Conservation (phyloP, 1,140 invertebrate genomes). For the Anagrus nilaparvatae region DNA sequence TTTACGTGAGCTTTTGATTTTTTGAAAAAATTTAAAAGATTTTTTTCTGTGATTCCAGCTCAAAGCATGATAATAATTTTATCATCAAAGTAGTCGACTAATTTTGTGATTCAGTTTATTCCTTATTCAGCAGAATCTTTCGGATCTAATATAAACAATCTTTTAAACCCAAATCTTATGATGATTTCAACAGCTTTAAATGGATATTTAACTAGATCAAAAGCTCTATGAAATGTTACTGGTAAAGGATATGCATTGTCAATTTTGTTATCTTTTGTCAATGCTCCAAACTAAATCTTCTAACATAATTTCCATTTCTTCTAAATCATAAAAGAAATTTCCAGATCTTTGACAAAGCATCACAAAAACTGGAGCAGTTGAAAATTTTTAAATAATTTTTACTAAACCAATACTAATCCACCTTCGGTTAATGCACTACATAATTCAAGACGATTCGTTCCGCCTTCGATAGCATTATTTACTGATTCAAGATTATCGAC, state of each 20-base stretch:
- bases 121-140: slow-evolving; percentile 56
- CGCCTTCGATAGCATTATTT: slow-evolving; percentile 58
- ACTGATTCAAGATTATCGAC: slow-evolving; percentile 76
- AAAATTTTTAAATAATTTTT: slow-evolving; percentile 40
- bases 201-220: slow-evolving; percentile 65
- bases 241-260: slow-evolving; percentile 56
- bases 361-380: slow-evolving; percentile 56
- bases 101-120: slow-evolving; percentile 50
- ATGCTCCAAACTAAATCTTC: slow-evolving; percentile 67
- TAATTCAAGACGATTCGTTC: slow-evolving; percentile 72
- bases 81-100: slow-evolving; percentile 48
- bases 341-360: slow-evolving; percentile 75
- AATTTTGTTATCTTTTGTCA: slow-evolving; percentile 55
- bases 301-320: slow-evolving; percentile 68
- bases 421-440: slow-evolving; percentile 74
- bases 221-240: slow-evolving; percentile 76
- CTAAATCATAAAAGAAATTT: slow-evolving; percentile 65
- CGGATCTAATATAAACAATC: slow-evolving; percentile 76
- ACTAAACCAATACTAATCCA: slow-evolving; percentile 64
- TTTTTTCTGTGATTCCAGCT: slow-evolving; percentile 65
- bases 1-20: too few species aligned
- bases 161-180: slow-evolving; percentile 64
- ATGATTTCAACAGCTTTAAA: slow-evolving; percentile 53
- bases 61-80: slow-evolving; percentile 71
- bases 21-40: slow-evolving; percentile 55